A percentile compares a stretch with the other conserved stretches of the same genome.
Conservation (phyloP, 2,797 vertebrate genomes). For the Gila robusta region DNA sequence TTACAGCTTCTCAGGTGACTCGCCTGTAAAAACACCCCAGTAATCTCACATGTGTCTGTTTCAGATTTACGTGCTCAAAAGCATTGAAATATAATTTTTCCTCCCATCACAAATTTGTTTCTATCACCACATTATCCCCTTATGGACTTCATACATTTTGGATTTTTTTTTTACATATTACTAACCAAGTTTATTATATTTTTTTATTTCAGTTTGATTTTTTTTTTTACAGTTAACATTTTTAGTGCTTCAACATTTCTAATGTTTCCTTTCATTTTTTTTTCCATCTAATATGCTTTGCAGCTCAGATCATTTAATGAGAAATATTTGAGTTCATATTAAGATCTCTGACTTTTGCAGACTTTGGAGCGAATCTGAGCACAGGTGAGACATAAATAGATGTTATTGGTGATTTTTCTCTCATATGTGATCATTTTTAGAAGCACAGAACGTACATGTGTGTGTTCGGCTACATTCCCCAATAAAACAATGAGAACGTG, state of each 20-base stretch:
- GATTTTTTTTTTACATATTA: too few species aligned
- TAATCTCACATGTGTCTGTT: background rate
- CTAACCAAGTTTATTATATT: background rate
- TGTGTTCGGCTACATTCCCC: conserved; percentile 13
- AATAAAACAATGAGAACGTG: conserved; percentile 24
- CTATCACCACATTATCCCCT: too few species aligned
- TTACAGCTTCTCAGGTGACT: background rate
- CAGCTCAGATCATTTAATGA: background rate
- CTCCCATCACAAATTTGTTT: too few species aligned
- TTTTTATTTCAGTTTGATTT: background rate
- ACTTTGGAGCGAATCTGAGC: background rate
- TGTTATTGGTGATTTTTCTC: background rate
- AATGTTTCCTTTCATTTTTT: background rate
- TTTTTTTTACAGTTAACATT: too few species aligned
- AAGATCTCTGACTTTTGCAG: background rate
- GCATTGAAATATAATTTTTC: background rate
- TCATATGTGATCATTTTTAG: background rate
- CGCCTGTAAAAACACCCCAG: background rate
- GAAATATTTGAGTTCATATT: too few species aligned
- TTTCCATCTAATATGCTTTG: background rate
- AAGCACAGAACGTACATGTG: background rate
- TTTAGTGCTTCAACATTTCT: too few species aligned
- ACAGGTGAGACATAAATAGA: background rate
- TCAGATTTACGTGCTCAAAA: background rate
- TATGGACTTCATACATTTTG: too few species aligned